Percentiles rank a stretch among this genome's conserved stretches.
phyloP scores from a whole-genome alignment of 2,797 vertebrate species.

The Sphenodon punctatus region DNA sequence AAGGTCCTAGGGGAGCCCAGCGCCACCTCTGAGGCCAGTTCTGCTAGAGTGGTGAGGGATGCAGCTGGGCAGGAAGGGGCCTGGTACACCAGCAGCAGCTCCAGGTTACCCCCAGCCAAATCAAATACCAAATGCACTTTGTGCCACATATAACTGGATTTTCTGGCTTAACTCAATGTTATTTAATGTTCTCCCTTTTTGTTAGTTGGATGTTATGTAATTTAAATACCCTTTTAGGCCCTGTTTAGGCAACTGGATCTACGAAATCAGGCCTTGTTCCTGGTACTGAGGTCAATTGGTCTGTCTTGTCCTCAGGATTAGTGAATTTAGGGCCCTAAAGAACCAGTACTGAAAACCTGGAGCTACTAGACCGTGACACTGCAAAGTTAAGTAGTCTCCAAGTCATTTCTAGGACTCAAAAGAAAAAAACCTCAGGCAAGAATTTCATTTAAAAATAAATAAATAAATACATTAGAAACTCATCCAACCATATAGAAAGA shows the following conservation, averaged over 20 bases:
- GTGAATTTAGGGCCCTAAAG: not conserved
- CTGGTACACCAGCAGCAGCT: too few species aligned
- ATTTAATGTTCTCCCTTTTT: not conserved
- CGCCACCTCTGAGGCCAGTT: too few species aligned
- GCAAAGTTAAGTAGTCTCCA: not conserved
- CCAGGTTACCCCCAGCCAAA: too few species aligned
- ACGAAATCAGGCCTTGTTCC: not conserved
- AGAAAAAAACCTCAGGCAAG: not conserved
- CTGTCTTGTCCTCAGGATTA: not conserved
- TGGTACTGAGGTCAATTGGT: not conserved
- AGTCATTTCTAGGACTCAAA: not conserved
- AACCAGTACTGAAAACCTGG: not conserved
- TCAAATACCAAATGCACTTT: too few species aligned
- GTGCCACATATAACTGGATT: not conserved
- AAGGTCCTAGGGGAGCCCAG: too few species aligned
- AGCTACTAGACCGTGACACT: not conserved
- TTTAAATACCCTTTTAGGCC: not conserved
- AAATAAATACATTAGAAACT: too few species aligned
- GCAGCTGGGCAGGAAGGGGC: too few species aligned
- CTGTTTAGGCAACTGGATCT: not conserved
- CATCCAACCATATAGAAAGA: not conserved
- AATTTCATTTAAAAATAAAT: too few species aligned
- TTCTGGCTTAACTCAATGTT: not conserved
- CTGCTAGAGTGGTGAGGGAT: too few species aligned
- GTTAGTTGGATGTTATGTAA: not conserved